Evolutionary conservation across 2,113 vertebrate genomes (phyloP), one percentile per base, ranked within the genome.

Genomic region (Brachyhypopomus gauderio): DNA sequence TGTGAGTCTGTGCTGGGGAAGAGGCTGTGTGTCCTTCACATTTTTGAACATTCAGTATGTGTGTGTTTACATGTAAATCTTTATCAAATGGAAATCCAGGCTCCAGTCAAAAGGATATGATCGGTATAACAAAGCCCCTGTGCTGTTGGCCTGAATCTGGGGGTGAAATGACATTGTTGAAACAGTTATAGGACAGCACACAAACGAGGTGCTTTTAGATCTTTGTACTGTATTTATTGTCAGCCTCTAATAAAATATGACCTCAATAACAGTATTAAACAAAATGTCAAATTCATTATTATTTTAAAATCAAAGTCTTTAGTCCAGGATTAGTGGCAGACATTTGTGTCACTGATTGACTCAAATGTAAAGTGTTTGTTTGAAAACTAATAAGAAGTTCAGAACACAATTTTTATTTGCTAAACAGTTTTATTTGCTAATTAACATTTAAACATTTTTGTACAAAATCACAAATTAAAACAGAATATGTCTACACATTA

Each of bases 211-310:
- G 72, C 84, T 81, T 72, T 56, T 52, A 22, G 16, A 72, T 71
- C 77, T 72, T 82, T 77, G 41, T 78, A 66, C 67, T 62, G 20
- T 80, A 75, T 84, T 70, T 48, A 60, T 84, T 78, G 73, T 80
- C 63, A 38, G 56, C 62, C 11, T 80, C 64, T 86, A 86, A 85
- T 87, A 85, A 87, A 85, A 88, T 81, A 75, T 62, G 79, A 34
- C 55, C n/a, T 34, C 64, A 73, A 85, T 77, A 67, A 84, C 41
- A 52, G 76, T 30, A 80, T 83, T 77, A 78, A 77, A 73, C 83
- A 81, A 59, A 25, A 41, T 75, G 3, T 23, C 19, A 70, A 48
- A 74, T 75, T 27, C 17, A 55, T 41, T 27, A 30, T 75, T 0
- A 72, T 79, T 72, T 69, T 52, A 73, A 69, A 67, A 81, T 71